Percentiles rank a stretch among this genome's conserved stretches.
phyloP scores from a whole-genome alignment of 2,113 vertebrate species.

The Sterrhoptilus dennistouni region DNA sequence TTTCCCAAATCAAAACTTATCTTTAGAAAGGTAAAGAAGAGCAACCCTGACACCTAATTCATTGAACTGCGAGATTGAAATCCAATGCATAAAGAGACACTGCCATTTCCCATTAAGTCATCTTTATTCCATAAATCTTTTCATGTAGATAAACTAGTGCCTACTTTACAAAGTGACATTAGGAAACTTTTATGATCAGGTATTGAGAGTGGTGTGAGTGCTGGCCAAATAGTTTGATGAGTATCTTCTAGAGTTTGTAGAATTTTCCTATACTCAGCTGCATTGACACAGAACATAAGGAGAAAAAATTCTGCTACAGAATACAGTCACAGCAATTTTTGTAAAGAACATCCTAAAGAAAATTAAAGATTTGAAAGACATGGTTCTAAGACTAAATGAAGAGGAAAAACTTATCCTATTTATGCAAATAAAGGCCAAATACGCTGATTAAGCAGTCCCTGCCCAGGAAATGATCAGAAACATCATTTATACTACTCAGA shows the following conservation, averaged over 20 bases:
- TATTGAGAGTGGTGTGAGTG: neutral
- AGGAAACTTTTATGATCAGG: neutral
- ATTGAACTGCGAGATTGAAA: neutral
- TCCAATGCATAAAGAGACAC: neutral
- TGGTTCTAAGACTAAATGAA: neutral
- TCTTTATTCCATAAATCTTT: neutral
- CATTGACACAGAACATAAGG: neutral
- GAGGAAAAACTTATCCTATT: neutral
- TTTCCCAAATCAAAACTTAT: neutral
- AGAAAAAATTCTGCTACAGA: neutral
- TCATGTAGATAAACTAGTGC: neutral
- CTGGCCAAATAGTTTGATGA: neutral
- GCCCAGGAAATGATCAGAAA: neutral
- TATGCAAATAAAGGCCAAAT: neutral
- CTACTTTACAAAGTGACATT: neutral
- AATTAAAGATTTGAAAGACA: neutral
- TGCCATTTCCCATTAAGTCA: neutral
- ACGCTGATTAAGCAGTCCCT: neutral
- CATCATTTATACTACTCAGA: neutral
- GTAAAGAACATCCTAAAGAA: neutral
- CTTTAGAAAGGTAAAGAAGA: neutral
- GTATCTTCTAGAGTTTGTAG: neutral
- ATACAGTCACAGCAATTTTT: neutral
- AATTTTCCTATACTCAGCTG: neutral
- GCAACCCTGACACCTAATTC: neutral